Percentiles rank a stretch among this genome's conserved stretches.
Evolutionary conservation across 1,140 invertebrate species (phyloP).

Genomic region (Drosophila sulfurigaster): DNA sequence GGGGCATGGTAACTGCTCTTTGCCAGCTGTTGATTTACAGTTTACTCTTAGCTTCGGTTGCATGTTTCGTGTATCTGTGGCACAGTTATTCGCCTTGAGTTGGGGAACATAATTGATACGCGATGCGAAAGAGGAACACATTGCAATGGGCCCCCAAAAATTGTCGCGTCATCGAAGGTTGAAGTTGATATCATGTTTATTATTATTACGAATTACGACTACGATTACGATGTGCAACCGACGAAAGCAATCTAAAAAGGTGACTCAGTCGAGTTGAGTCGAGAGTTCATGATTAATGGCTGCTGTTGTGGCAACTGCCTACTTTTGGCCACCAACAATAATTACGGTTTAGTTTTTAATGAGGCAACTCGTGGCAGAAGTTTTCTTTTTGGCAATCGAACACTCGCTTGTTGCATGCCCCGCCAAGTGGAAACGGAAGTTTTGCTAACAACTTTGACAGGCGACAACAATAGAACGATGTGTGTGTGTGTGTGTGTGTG

Average conservation of each 20-base stretch:
- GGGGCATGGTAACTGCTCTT: conserved; percentile 58
- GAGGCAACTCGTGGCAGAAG: conserved; percentile 37
- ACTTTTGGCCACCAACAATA: conserved; percentile 32
- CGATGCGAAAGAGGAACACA: background rate
- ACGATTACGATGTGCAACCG: background rate
- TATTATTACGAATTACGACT: too few relatives aligned
- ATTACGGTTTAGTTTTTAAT: conserved; percentile 74
- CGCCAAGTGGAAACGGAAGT: conserved; percentile 38
- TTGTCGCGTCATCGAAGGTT: conserved; percentile 25
- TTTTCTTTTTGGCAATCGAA: background rate
- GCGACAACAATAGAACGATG: conserved; percentile 33
- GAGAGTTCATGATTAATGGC: conserved; percentile 57
- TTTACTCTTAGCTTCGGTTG: conserved; percentile 20
- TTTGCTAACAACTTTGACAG: conserved; percentile 60
- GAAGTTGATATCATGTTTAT: conserved; percentile 7
- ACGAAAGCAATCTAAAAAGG: conserved; percentile 2
- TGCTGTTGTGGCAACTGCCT: background rate
- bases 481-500: too few relatives aligned
- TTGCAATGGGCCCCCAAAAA: conserved; percentile 5
- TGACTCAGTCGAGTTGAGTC: conserved; percentile 30
- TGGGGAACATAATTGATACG: conserved; percentile 40
- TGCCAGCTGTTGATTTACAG: conserved; percentile 74
- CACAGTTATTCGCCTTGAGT: conserved; percentile 6
- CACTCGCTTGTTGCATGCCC: conserved; percentile 47
- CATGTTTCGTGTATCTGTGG: too few relatives aligned